Evolutionary conservation across 2,797 vertebrate genomes (phyloP).

Genomic region (Hylomyscus alleni): DNA sequence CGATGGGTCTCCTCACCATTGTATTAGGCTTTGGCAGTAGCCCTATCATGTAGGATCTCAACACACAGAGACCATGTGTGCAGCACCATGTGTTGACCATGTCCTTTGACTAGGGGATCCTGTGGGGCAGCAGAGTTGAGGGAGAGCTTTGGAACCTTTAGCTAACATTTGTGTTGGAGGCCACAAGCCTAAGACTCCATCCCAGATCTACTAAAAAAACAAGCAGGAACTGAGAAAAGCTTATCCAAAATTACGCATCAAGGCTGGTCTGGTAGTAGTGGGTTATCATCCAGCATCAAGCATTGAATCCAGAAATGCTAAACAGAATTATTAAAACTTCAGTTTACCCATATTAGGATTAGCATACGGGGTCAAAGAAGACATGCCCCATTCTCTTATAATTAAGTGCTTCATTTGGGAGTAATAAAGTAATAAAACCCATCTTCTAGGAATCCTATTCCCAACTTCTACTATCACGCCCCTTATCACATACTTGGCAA

Average conservation of each 20-base stretch:
- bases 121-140: not conserved
- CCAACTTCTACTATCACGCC: not conserved
- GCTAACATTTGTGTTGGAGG: not conserved
- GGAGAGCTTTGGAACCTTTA: conserved; percentile 1
- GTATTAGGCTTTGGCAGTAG: not conserved
- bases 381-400: not conserved
- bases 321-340: conserved; percentile 10
- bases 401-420: not conserved
- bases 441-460: not conserved
- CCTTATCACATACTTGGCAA: not conserved
- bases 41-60: not conserved
- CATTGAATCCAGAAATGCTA: not conserved
- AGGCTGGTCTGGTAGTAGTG: not conserved
- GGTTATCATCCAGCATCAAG: not conserved
- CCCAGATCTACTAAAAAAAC: not conserved
- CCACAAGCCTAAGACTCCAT: not conserved
- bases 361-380: not conserved
- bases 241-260: not conserved
- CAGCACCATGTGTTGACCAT: not conserved
- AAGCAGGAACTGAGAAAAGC: not conserved
- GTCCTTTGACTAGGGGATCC: not conserved
- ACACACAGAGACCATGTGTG: not conserved
- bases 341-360: not conserved
- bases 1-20: not conserved
- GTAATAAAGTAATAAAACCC: not conserved